Conservation (phyloP, 2,797 vertebrate genomes). For the Typhlichthys subterraneus region DNA sequence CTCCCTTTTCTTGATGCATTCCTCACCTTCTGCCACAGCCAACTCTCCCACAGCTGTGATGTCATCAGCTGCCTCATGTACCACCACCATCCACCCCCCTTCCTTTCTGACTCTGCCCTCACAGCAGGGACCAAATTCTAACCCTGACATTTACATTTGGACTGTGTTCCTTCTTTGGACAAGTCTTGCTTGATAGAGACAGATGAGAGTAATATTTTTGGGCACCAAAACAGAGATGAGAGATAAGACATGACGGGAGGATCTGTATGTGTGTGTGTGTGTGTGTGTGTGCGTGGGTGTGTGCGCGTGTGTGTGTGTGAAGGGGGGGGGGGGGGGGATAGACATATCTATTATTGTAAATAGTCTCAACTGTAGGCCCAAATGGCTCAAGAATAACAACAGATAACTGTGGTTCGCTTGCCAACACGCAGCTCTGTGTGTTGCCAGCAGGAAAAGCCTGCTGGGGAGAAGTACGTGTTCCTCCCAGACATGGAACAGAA, state of each 20-base stretch:
- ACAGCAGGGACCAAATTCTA: constrained; percentile 63
- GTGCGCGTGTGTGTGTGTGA: too few species aligned
- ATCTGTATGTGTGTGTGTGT: too few species aligned
- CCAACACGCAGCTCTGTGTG: not conserved
- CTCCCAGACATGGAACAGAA: not conserved
- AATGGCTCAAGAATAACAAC: too few species aligned
- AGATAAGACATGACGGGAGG: not conserved
- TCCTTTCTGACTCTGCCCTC: constrained; percentile 50
- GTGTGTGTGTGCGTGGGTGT: too few species aligned
- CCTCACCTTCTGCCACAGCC: constrained; percentile 47
- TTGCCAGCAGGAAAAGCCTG: not conserved
- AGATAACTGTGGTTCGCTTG: too few species aligned
- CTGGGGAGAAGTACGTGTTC: not conserved
- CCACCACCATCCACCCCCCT: too few species aligned
- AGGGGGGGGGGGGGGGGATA: too few species aligned
- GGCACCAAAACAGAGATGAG: not conserved
- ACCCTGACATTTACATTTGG: constrained; percentile 72
- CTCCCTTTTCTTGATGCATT: constrained; percentile 55
- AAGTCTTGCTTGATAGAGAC: constrained; percentile 33
- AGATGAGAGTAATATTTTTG: constrained; percentile 21
- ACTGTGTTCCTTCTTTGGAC: constrained; percentile 37
- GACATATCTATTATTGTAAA: too few species aligned
- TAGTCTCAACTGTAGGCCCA: too few species aligned
- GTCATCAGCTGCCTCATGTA: not conserved
- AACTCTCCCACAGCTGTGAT: too few species aligned